Evolutionary conservation across 2,113 vertebrate genomes (phyloP), one percentile per base, ranked within the genome.

Genomic region (Acanthisitta chloris): DNA sequence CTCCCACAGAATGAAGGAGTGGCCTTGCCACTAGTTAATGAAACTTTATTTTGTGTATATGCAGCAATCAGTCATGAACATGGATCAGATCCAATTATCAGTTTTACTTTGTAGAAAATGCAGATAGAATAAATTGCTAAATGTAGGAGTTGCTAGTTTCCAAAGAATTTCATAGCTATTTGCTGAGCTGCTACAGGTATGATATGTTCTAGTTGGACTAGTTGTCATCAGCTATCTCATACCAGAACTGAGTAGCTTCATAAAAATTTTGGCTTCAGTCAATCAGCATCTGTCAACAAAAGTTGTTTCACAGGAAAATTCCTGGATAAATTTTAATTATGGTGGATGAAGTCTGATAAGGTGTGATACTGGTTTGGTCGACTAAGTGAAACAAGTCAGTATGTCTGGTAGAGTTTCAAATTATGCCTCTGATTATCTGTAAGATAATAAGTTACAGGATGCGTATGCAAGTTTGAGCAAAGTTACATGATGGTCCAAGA

Each of bases 251-350:
- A 92, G 12, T 74, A 96, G 66, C 61, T 84, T 78, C 33, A 43
- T 42, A 83, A 91, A 89, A 92, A 81, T 43, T 69, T 84, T 95
- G 81, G 46, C 72, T 81, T 89, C 55, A 86, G 62, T 86, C 67
- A 78, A 66, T 91, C 46, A 74, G 3, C 33, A 51, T 71, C 84
- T 92, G 89, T 95, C 90, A 94, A 66, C 55, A 84, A 45, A 66
- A 74, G 8, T 76, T 86, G 89, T 89, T 91, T 95, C 29, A 66
- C 55, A 64, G 43, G 48, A 79, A 91, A 91, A 92, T 46, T 65
- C 36, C 38, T 18, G 3, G 45, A 85, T 90, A 10, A 46, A 20
- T 91, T 92, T 92, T 95, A 89, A 87, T 95, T 86, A 89, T 28
- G 25, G 42, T 29, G 54, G 29, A 42, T 69, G 65, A 79, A 71